Evolutionary conservation across 2,797 vertebrate species (phyloP).

Genomic region (Chromis chromis): DNA sequence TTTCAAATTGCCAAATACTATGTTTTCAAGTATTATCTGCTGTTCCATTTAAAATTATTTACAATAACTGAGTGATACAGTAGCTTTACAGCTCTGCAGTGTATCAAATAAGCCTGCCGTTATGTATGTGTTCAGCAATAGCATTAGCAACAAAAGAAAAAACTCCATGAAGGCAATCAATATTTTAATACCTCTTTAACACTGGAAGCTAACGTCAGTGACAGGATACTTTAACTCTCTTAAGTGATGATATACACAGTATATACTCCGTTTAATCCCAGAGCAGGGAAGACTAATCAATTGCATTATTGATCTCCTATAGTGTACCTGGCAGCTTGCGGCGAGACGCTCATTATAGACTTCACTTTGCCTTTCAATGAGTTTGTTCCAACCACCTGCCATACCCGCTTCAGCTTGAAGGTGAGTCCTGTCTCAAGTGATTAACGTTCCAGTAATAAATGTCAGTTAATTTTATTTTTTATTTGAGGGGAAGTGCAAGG

Average conservation of each 20-base stretch:
- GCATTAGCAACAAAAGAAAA: neutral
- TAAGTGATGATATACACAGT: constrained; percentile 36
- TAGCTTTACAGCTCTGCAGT: neutral
- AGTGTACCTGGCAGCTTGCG: constrained; percentile 98
- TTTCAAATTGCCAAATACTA: no score
- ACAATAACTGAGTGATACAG: neutral
- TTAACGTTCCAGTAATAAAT: neutral
- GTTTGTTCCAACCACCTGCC: constrained; percentile 95
- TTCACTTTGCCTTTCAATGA: constrained; percentile 97
- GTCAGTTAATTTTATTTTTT: neutral
- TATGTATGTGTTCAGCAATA: neutral
- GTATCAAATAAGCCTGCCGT: neutral
- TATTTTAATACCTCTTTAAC: constrained; percentile 27
- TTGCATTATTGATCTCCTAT: constrained; percentile 62
- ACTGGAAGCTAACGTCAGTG: constrained; percentile 13
- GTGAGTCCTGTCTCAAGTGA: constrained; percentile 79
- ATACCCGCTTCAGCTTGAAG: constrained; percentile 92
- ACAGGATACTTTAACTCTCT: constrained; percentile 35
- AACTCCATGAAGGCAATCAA: neutral
- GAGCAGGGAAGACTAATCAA: constrained; percentile 47
- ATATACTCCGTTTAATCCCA: constrained; percentile 27
- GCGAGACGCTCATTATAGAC: constrained; percentile 96
- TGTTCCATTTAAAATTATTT: neutral
- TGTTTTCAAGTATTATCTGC: no score
- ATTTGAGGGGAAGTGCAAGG: neutral